phyloP scores from a whole-genome alignment of 2,113 vertebrate species.

The Cephalopholis sonnerati region DNA sequence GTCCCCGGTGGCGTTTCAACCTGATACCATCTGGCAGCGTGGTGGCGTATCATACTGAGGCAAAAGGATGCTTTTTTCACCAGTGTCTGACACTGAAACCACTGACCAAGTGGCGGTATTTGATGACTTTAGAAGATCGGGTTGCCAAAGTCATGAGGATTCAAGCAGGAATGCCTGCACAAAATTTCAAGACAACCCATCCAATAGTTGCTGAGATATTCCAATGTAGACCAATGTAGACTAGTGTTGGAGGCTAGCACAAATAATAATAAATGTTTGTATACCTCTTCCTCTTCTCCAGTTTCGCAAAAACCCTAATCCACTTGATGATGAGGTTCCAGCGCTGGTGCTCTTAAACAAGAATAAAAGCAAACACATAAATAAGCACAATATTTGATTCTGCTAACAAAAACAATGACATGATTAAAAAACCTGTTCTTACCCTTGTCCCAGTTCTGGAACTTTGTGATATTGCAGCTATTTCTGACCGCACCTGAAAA shows the following conservation, averaged over 20 bases:
- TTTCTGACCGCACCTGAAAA: conserved; percentile 62
- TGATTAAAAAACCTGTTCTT: neutral
- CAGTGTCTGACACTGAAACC: too few relatives aligned
- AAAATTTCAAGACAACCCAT: neutral
- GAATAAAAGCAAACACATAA: neutral
- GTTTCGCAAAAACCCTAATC: conserved; percentile 11
- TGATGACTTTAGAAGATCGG: too few relatives aligned
- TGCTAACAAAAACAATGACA: neutral
- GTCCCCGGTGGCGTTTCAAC: too few relatives aligned
- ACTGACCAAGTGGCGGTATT: too few relatives aligned
- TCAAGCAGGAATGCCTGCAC: too few relatives aligned
- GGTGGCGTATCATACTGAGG: too few relatives aligned
- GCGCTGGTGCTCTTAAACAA: conserved; percentile 59
- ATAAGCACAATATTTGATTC: neutral
- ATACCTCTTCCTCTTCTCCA: conserved; percentile 47
- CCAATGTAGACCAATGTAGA: neutral
- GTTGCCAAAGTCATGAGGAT: too few relatives aligned
- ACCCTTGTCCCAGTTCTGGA: conserved; percentile 38
- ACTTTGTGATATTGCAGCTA: neutral
- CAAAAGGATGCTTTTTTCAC: too few relatives aligned
- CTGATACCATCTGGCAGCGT: too few relatives aligned
- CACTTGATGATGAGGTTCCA: conserved; percentile 42
- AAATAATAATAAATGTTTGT: too few relatives aligned
- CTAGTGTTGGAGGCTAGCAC: too few relatives aligned
- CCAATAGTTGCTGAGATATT: neutral